A percentile compares a stretch with the other conserved stretches of the same genome.
Evolutionary conservation across 2,888 invertebrate species (phyloP).

Genomic region (Dione vanillae): DNA sequence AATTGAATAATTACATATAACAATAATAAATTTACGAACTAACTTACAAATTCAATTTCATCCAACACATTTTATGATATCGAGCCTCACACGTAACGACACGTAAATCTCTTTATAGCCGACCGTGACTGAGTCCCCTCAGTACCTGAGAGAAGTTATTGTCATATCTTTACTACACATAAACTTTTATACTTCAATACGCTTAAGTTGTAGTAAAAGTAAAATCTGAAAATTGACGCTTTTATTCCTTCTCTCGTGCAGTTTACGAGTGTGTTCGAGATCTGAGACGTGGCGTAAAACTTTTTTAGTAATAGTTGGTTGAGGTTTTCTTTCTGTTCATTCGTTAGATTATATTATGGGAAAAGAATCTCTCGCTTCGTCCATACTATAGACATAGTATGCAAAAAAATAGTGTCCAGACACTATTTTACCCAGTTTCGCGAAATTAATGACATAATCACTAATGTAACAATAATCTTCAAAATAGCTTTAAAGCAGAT

Average conservation of each 20-base stretch:
- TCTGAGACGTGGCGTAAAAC: neutral
- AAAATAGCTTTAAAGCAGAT: no score
- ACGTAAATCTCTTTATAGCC: slow-evolving; percentile 2
- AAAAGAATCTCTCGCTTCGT: no score
- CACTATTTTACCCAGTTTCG: no score
- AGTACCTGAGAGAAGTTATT: neutral
- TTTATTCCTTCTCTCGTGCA: slow-evolving; percentile 11
- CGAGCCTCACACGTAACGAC: neutral
- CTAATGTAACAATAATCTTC: no score
- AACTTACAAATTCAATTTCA: neutral
- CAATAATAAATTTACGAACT: neutral
- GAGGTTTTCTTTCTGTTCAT: no score
- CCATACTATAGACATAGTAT: no score
- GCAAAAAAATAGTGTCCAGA: no score
- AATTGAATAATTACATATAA: neutral
- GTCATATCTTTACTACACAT: slow-evolving; percentile 27
- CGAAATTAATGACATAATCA: no score
- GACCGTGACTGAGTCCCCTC: neutral
- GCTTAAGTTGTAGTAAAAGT: slow-evolving; percentile 13
- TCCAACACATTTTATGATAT: neutral
- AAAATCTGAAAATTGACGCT: slow-evolving; percentile 15
- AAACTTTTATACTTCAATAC: slow-evolving; percentile 28
- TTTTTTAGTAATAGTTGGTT: neutral
- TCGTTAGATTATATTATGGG: neutral
- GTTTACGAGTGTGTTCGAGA: slow-evolving; percentile 5